Evolutionary conservation across 2,113 vertebrate species (phyloP), one percentile per base, ranked within the genome.

Genomic region (Austrofundulus limnaeus): DNA sequence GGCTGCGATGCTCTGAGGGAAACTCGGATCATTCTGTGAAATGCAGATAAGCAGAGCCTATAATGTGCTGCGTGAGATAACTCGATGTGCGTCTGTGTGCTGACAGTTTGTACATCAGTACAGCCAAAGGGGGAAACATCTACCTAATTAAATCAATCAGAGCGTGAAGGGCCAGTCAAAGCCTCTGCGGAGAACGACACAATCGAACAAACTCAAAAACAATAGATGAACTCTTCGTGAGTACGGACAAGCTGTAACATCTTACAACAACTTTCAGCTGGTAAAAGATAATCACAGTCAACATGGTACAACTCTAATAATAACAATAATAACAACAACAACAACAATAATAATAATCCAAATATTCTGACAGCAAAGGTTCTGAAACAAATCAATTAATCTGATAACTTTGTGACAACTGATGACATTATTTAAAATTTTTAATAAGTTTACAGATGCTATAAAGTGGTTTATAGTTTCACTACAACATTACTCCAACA

Each of bases 111-210:
- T 51, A 64, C 52, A 78, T 77, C 66, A 58, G 56, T 21, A 59
- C 61, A 53, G 81, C 82, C 70, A 77, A 74, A 65, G 62, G 72
- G 70, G 78, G 66, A 69, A 72, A 77, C 14, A 28, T 82, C 77
- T 65, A 86, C 64, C 79, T 88, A 76, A 87, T 87, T 78, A 81
- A 88, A 86, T 84, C 82, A 86, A 86, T 87, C 84, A 84, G 75
- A 86, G 81, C 84, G 82, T 87, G 84, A 88, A 85, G 82, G 78
- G 63, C 67, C 71, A 46, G 51, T 58, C 16, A 23, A 77, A 68
- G 66, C 73, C 50, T 52, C 23, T 0, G n/a, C 60, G 60, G 47
- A 73, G 75, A 80, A 72, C 59, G 75, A 65, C 53, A 50, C 2
- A 17, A 73, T 53, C 19, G 52, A 75, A 72, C 63, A 61, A 80